These are phyloP conservation scores for Atractosteus spatula DNA, from an alignment of 2,113 vertebrate species.

Conservation along the genomic window DNA sequence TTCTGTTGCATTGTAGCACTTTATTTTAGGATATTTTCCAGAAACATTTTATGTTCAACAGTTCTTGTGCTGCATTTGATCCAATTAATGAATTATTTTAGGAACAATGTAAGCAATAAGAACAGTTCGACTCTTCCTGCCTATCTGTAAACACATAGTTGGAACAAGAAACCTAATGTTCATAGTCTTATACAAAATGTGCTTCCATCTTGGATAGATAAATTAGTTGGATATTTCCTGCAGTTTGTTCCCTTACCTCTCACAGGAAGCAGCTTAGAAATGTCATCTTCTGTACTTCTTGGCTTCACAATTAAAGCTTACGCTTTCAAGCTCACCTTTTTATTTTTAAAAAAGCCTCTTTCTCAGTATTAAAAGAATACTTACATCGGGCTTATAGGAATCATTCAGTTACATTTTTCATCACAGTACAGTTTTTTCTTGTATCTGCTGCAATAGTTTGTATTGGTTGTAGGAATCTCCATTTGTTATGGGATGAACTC, in stretches of 20 bases:
- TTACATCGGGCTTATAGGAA: slow-evolving; percentile 45
- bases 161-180: not conserved
- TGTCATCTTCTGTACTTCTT: too few species aligned
- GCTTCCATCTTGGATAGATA: slow-evolving; percentile 11
- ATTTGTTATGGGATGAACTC: slow-evolving; percentile 58
- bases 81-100: not conserved
- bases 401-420: slow-evolving; percentile 46
- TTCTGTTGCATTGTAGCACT: too few species aligned
- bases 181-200: slow-evolving; percentile 6
- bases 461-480: slow-evolving; percentile 57
- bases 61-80: too few species aligned
- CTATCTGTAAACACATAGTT: not conserved
- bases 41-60: slow-evolving; percentile 12
- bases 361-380: slow-evolving; percentile 49
- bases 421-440: slow-evolving; percentile 45
- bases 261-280: too few species aligned
- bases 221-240: not conserved
- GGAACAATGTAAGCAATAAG: slow-evolving; percentile 20
- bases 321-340: too few species aligned
- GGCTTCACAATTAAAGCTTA: too few species aligned
- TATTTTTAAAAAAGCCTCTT: slow-evolving; percentile 34
- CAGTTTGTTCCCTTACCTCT: not conserved
- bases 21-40: not conserved
- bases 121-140: not conserved
- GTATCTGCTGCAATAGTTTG: slow-evolving; percentile 60